Conservation (phyloP, 2,113 vertebrate species). For the Pan troglodytes region DNA sequence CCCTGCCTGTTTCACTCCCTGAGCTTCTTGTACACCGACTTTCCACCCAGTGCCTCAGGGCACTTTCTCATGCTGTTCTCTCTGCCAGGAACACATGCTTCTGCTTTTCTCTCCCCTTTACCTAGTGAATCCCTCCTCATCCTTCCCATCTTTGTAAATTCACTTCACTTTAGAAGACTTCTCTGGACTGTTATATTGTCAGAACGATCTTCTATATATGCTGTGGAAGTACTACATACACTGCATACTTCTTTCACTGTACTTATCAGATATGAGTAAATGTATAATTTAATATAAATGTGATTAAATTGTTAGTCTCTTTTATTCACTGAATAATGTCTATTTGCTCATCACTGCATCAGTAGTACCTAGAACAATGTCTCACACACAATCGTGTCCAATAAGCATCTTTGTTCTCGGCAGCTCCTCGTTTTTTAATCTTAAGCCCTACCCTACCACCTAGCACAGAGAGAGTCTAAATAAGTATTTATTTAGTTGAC, state of each 20-base stretch:
- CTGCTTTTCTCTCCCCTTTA: background rate
- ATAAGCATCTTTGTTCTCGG: background rate
- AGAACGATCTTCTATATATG: background rate
- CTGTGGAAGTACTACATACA: background rate
- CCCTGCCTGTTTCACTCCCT: background rate
- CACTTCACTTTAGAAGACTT: background rate
- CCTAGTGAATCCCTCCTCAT: background rate
- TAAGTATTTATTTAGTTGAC: background rate
- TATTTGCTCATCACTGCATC: background rate
- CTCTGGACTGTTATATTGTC: background rate
- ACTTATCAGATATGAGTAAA: background rate
- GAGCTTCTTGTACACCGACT: background rate
- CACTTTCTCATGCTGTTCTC: background rate
- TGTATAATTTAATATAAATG: background rate
- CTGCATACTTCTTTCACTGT: background rate
- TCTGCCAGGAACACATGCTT: background rate
- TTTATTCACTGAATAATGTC: background rate
- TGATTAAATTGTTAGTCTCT: constrained; percentile 4
- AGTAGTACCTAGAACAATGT: background rate
- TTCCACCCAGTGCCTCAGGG: background rate
- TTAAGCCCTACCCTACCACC: background rate
- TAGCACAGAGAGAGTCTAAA: background rate
- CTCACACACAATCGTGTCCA: background rate
- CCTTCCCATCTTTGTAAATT: background rate
- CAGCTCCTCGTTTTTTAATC: background rate